Evolutionary conservation across 1,140 invertebrate species (phyloP), one percentile per base, ranked within the genome.

Genomic region (Argopecten irradians): DNA sequence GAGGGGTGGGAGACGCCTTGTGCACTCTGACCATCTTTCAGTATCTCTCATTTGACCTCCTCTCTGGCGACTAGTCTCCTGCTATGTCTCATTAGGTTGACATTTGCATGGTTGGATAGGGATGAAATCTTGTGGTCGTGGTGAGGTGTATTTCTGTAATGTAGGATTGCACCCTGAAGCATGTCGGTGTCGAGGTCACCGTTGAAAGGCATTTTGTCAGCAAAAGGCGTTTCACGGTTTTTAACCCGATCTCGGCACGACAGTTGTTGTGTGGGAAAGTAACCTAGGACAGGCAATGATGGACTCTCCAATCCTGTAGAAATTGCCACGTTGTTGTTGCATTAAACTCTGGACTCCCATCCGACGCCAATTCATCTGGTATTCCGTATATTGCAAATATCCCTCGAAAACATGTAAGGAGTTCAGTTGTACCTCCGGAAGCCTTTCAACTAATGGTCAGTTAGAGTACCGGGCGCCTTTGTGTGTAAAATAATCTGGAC

Each of bases 21-120:
- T 92, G 55, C 92, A 91, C 86, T 90, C 90, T n/a, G 88, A 82
- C 32, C 88, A 46, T 14, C 87, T 34, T 16, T 91, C 90, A n/a
- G 84, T 86, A 71, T 89, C 87, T 85, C 88, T 89, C 28, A 91
- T 90, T 35, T 92, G 91, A n/a, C 36, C 13, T 39, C 36, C 13
- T 39, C 36, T 39, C 36, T 39, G 5, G 36, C 36, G 13, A 39
- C 36, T 41, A 7, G 90, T 91, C 22, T 86, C 85, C 0, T 34
- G 22, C 89, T 89, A 91, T 14, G 90, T 91, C 19, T 19, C 1
- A 83, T 91, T 88, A 28, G 90, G 90, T 34, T 86, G 55, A 86
- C 89, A 89, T 55, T 83, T 36, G 1, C 86, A 84, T 2, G 87
- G 86, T 19, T 28, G 86, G 34, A 90, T 90, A n/a, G 91, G 91